A percentile compares a stretch with the other conserved stretches of the same genome.
These are phyloP conservation scores for Epinotia brunnichana DNA, from an alignment of 2,888 invertebrate species.

Conservation along the genomic window DNA sequence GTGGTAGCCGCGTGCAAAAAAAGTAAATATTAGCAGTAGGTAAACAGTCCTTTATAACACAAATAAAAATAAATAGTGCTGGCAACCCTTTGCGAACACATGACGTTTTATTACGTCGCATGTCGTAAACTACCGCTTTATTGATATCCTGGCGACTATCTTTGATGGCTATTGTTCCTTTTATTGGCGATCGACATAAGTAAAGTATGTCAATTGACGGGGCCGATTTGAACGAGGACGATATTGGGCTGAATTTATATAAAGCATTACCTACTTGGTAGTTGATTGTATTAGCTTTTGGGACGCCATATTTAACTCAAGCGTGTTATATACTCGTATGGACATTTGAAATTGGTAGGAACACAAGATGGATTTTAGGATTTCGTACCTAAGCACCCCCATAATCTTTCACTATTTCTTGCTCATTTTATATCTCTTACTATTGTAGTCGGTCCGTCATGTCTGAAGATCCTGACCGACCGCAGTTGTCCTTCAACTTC, in stretches of 20 bases:
- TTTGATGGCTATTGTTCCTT: conserved; percentile 31
- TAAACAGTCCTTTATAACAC: conserved; percentile 5
- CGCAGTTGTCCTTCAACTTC: no score
- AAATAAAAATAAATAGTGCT: not conserved
- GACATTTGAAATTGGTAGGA: no score
- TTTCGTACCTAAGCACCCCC: no score
- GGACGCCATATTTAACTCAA: no score
- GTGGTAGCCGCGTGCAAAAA: not conserved
- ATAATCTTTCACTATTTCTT: no score
- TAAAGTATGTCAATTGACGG: conserved; percentile 37
- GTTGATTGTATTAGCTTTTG: not conserved
- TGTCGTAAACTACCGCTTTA: conserved; percentile 43
- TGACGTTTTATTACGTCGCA: conserved; percentile 33
- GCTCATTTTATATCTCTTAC: no score
- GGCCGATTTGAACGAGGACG: conserved; percentile 9
- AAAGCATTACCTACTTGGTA: not conserved
- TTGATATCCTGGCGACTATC: conserved; percentile 38
- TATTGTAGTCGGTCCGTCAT: no score
- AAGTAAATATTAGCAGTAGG: not conserved
- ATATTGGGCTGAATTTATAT: conserved; percentile 1
- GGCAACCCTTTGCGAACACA: conserved; percentile 35
- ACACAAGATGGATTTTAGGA: no score
- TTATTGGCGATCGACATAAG: conserved; percentile 35
- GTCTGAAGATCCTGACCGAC: no score
- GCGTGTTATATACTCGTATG: no score